phyloP scores from a whole-genome alignment of 2,113 vertebrate genomes.

The Blennius ocellaris region DNA sequence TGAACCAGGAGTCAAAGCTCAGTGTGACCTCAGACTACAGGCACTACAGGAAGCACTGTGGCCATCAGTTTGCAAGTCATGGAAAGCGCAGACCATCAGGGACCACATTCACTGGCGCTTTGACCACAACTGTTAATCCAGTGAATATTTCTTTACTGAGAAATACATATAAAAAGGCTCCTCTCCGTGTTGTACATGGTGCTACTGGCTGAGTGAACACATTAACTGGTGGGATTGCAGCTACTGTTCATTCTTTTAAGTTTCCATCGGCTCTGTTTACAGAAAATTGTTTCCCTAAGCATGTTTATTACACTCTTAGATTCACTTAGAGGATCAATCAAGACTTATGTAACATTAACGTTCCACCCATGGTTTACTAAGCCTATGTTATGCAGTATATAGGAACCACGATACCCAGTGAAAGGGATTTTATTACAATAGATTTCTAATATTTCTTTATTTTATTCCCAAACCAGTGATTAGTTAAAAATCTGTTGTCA shows the following conservation, averaged over 20 bases:
- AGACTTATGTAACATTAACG: neutral
- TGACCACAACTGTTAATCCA: constrained; percentile 37
- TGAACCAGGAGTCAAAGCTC: constrained; percentile 37
- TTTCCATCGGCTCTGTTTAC: constrained; percentile 28
- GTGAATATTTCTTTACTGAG: constrained; percentile 29
- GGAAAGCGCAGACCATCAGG: constrained; percentile 29
- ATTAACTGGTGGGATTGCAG: constrained; percentile 18
- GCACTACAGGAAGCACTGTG: constrained; percentile 29
- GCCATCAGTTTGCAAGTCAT: constrained; percentile 14
- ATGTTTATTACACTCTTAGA: neutral
- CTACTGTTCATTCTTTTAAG: constrained; percentile 6
- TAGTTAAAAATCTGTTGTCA: constrained; percentile 1
- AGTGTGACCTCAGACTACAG: constrained; percentile 31
- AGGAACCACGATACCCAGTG: constrained; percentile 57
- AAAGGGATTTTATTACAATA: constrained; percentile 77
- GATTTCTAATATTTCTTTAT: constrained; percentile 36
- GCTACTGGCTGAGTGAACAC: constrained; percentile 50
- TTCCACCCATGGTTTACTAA: constrained; percentile 34
- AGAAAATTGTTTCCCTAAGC: neutral
- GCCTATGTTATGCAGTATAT: constrained; percentile 27
- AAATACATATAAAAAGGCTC: neutral
- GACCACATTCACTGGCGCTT: constrained; percentile 33
- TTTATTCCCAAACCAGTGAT: constrained; percentile 6
- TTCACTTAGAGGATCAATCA: constrained; percentile 5
- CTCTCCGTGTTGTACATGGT: constrained; percentile 43